Evolutionary conservation across 2,797 vertebrate genomes (phyloP), one percentile per base, ranked within the genome.

Genomic region (Emydoidea blandingii): DNA sequence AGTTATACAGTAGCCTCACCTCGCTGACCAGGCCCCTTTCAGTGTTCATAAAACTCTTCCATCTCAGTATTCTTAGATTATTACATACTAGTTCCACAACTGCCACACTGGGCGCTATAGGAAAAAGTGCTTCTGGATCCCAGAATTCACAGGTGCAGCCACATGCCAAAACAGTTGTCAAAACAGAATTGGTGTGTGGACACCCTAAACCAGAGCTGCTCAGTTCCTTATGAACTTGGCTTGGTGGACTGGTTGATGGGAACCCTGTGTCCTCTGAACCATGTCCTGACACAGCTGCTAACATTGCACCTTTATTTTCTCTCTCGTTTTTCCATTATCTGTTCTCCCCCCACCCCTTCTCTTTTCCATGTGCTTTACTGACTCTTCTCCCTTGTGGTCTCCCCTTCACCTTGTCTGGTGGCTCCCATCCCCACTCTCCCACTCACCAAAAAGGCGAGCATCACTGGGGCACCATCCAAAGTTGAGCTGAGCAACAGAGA

Each of bases 1-100:
- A 25, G 37, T 47, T 59, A 2, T 23, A 0, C 0, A 19, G 50
- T 23, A 88, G 10, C 3, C 47, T 9, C 21, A 65, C 8, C 1
- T 90, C 44, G 1, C 37, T 72, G 52, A 62, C 19, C 52, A 56
- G 74, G 62, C 81, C 41, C 10, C 27, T 2, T 8, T 11, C 6
- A 62, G 16, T 27, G 72, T 44, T 57, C 72, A 21, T 0, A 0
- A 79, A 27, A 0, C 54, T 59, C 9, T 2, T 53, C 79, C 10
- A 4, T 5, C 91, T 65, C 53, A 21, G 8, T 91, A 56, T 0
- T 81, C 88, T 88, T 56, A 52, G 41, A 18, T 21, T 47, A 31
- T 91, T 52, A 34, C 44, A 57, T 31, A 50, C 53, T 34, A 79
- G 27, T 88, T 41, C 56, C 11, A 41, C 31, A 49, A 89, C 59